Evolutionary conservation across 1,140 invertebrate species (phyloP), one percentile per base, ranked within the genome.

Genomic region (Watersipora subatra): DNA sequence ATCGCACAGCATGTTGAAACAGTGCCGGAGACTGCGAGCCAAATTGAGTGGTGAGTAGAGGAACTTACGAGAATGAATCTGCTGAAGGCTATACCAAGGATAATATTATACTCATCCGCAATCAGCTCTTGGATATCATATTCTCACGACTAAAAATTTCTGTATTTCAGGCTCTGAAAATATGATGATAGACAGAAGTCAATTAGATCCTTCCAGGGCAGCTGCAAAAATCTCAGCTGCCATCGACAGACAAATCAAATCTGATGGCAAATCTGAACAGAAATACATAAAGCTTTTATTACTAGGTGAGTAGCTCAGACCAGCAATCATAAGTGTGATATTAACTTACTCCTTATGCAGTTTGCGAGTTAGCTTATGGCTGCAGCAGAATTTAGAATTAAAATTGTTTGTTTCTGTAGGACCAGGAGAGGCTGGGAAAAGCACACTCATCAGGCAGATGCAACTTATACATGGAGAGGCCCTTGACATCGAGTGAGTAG

Each of bases 401-500:
- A n/a, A n/a, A n/a, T n/a, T n/a, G n/a, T n/a, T n/a, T n/a, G n/a
- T 19, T 61, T 1, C 59, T 67, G n/a, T 65, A 78, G 76, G 76
- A 19, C 76, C 76, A 24, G 81, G 81, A 17, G 81, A 83, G 69
- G 78, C 78, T 20, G 81, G 81, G 0, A 83, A 83, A 68, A 80
- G 78, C 63, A 81, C 80, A 26, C 79, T 81, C 20, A 74, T 79
- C 20, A 81, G 81, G 66, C 80, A 81, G 69, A 81, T 81, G 79
- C 72, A 69, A 69, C 74, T 76, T 28, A 77, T 76, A 19, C 75
- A 77, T 59, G 75, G 75, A 17, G 73, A 77, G 34, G 75, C 74
- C 12, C 75, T 74, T 64, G 94, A 90, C 80, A 90, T 68, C 17
- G 64, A 66, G 75, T 76, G 68, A 71, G 69, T 69, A 25, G 19